A percentile compares a stretch with the other conserved stretches of the same genome.
Conservation (phyloP, 2,888 invertebrate genomes). For the Diarsia mendica region DNA sequence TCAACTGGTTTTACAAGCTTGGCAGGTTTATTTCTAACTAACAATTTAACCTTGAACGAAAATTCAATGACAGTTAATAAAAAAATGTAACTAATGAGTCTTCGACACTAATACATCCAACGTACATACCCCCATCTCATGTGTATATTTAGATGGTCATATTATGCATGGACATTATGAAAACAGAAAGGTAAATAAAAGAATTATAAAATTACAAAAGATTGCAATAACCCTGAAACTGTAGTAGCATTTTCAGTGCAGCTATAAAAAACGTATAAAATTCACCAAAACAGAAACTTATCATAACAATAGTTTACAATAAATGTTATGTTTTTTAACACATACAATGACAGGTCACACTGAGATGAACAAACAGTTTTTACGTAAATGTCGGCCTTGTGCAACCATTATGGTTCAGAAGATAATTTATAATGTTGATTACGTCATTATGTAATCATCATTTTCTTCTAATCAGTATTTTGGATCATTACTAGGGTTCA, state of each 20-base stretch:
- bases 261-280: slow-evolving; percentile 2
- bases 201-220: slow-evolving; percentile 1
- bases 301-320: slow-evolving; percentile 18
- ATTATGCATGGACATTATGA: background rate
- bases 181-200: background rate
- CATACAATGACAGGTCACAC: slow-evolving; percentile 25
- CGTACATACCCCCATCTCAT: background rate
- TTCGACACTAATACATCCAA: slow-evolving; percentile 7
- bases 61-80: slow-evolving; percentile 52
- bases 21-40: slow-evolving; percentile 55
- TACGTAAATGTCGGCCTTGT: slow-evolving; percentile 41
- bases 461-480: background rate
- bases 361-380: slow-evolving; percentile 42
- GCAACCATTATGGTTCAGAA: slow-evolving; percentile 29
- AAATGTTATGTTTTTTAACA: slow-evolving; percentile 39
- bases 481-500: slow-evolving; percentile 25
- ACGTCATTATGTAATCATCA: slow-evolving; percentile 15
- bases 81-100: slow-evolving; percentile 42
- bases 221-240: slow-evolving; percentile 23
- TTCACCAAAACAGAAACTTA: slow-evolving; percentile 19
- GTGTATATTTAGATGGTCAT: background rate
- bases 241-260: background rate
- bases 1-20: slow-evolving; percentile 61
- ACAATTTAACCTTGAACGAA: slow-evolving; percentile 50
- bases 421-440: slow-evolving; percentile 37